These are phyloP conservation scores for Steinernema feltiae DNA, from an alignment of 1,140 invertebrate species.

Conservation along the genomic window DNA sequence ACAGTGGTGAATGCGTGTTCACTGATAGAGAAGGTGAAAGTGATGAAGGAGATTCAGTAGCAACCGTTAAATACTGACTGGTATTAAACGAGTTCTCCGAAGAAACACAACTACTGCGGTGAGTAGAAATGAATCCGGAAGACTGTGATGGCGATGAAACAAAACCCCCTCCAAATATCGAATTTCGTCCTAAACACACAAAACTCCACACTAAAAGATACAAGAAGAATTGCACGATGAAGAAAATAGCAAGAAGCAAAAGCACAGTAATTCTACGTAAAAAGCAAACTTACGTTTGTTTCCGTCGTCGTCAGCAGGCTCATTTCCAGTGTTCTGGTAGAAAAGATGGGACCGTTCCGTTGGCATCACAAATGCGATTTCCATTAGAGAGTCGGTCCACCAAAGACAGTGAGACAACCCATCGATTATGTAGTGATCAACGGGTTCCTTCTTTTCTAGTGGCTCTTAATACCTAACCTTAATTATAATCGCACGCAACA, in stretches of 20 bases:
- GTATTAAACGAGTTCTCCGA: neutral
- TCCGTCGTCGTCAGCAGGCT: neutral
- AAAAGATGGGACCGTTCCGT: conserved; percentile 38
- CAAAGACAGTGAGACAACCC: conserved; percentile 45
- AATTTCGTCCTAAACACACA: neutral
- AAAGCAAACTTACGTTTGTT: neutral
- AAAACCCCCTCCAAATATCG: neutral
- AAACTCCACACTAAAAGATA: neutral
- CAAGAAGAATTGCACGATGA: neutral
- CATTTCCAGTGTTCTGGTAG: neutral
- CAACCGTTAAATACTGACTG: neutral
- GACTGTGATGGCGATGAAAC: neutral
- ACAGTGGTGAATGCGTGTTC: neutral
- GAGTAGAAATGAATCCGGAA: neutral
- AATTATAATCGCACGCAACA: conserved; percentile 15
- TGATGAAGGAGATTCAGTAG: neutral
- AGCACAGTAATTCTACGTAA: neutral
- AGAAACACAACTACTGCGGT: neutral
- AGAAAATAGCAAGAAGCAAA: neutral
- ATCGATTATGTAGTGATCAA: conserved; percentile 47
- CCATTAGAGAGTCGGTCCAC: conserved; percentile 46
- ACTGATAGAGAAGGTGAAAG: conserved; percentile 1
- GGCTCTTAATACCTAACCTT: conserved; percentile 24
- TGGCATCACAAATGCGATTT: conserved; percentile 50
- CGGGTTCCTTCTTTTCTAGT: conserved; percentile 24